Percentiles rank a stretch among this genome's conserved stretches.
phyloP scores from a whole-genome alignment of 1,140 invertebrate species.

The Diorhabda sublineata region DNA sequence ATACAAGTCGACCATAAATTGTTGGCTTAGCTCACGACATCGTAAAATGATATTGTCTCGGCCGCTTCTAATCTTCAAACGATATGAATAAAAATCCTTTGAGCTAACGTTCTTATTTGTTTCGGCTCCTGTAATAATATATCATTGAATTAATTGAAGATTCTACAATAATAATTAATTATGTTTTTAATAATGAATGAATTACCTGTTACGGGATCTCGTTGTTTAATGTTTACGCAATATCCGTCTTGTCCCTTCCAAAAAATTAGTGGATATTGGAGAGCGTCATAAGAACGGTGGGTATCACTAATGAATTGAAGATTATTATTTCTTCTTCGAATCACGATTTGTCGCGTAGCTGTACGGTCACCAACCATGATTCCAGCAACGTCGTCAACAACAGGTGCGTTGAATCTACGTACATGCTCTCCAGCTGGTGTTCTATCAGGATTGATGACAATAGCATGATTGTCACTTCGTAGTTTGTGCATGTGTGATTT shows the following conservation, averaged over 20 bases:
- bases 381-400: conserved; percentile 32
- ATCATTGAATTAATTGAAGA: conserved; percentile 21
- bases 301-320: conserved; percentile 44
- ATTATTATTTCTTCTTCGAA: conserved; percentile 40
- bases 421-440: conserved; percentile 34
- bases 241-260: conserved; percentile 51
- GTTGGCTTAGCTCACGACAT: conserved; percentile 44
- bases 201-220: conserved; percentile 39
- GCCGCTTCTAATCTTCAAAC: conserved; percentile 45
- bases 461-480: conserved; percentile 17
- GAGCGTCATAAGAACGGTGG: conserved; percentile 48
- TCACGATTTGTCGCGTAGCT: conserved; percentile 22
- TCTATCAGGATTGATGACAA: conserved; percentile 12
- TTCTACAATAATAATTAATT: conserved; percentile 10
- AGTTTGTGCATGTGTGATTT: conserved; percentile 23
- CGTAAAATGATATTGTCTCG: conserved; percentile 34
- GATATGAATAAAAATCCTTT: conserved; percentile 47
- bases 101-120: conserved; percentile 11
- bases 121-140: conserved; percentile 21
- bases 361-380: conserved; percentile 35
- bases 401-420: conserved; percentile 38
- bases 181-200: conserved; percentile 17
- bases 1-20: conserved; percentile 44
- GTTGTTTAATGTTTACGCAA: conserved; percentile 44
- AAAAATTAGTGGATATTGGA: conserved; percentile 53